Conservation (phyloP, 2,797 vertebrate species). For the Gymnothorax reevesii region DNA sequence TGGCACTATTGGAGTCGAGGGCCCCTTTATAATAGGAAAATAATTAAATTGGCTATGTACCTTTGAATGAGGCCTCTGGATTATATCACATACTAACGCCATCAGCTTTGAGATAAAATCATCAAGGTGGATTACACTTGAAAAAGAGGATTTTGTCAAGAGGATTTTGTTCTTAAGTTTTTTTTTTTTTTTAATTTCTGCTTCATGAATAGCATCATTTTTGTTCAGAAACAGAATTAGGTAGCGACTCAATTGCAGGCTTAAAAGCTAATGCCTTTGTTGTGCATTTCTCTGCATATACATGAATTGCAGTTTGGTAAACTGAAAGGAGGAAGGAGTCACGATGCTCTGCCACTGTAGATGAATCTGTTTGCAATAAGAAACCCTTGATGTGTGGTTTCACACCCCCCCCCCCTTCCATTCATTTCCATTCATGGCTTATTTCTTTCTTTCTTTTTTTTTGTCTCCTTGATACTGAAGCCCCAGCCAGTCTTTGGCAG, state of each 20-base stretch:
- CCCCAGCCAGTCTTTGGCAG: constrained; percentile 79
- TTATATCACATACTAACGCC: constrained; percentile 98
- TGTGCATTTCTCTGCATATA: constrained; percentile 91
- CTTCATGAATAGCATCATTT: constrained; percentile 86
- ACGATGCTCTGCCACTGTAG: constrained; percentile 86
- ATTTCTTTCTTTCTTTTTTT: constrained; percentile 64
- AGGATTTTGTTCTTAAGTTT: constrained; percentile 57
- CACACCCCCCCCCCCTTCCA: constrained; percentile 80
- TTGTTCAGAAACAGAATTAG: constrained; percentile 92
- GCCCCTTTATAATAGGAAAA: constrained; percentile 85
- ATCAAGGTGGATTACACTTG: constrained; percentile 96
- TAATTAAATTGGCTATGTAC: constrained; percentile 90
- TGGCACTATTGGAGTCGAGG: constrained; percentile 80
- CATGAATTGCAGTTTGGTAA: constrained; percentile 83
- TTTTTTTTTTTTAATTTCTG: constrained; percentile 66
- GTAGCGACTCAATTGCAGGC: constrained; percentile 84
- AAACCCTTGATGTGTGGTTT: constrained; percentile 71
- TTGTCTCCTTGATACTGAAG: constrained; percentile 85
- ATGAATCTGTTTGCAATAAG: constrained; percentile 80
- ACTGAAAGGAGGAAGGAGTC: constrained; percentile 86
- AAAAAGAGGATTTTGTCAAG: constrained; percentile 99
- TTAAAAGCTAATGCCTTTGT: constrained; percentile 97
- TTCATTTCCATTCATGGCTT: constrained; percentile 58
- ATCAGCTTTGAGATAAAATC: constrained; percentile 94
- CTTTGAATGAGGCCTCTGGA: constrained; percentile 87